Conservation (phyloP, 2,797 vertebrate species). For the Oryzias sinensis region DNA sequence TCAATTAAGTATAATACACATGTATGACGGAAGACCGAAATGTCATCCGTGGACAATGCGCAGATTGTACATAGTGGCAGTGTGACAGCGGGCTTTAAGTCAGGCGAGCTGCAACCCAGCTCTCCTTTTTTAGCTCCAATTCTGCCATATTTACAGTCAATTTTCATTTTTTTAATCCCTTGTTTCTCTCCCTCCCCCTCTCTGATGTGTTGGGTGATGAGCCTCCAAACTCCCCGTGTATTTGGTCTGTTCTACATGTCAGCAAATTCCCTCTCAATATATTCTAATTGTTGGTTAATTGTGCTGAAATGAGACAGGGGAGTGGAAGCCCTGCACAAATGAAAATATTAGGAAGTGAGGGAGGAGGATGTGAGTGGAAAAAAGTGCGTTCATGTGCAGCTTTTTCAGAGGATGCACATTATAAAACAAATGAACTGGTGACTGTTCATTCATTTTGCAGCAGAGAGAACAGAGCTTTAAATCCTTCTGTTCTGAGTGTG, state of each 20-base stretch:
- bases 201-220: constrained; percentile 31
- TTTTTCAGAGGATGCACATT: neutral
- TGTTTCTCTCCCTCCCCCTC: constrained; percentile 10
- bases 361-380: constrained; percentile 25
- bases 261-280: constrained; percentile 77
- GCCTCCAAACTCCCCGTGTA: constrained; percentile 54
- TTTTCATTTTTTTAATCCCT: constrained; percentile 14
- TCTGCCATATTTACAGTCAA: neutral
- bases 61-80: too few species aligned
- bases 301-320: constrained; percentile 73
- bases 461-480: neutral
- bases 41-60: too few species aligned
- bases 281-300: constrained; percentile 75
- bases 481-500: neutral
- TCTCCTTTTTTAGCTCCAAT: constrained; percentile 4
- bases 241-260: constrained; percentile 67
- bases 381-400: constrained; percentile 1
- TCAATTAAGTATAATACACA: too few species aligned
- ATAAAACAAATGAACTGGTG: neutral
- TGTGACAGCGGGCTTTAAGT: neutral
- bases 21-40: too few species aligned
- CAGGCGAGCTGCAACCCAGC: neutral
- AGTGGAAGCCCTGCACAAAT: constrained; percentile 46
- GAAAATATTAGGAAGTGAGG: constrained; percentile 48
- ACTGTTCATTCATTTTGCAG: neutral